Conservation (phyloP, 92 coral and sea anemone species). For the Epizoanthus stellaris region DNA sequence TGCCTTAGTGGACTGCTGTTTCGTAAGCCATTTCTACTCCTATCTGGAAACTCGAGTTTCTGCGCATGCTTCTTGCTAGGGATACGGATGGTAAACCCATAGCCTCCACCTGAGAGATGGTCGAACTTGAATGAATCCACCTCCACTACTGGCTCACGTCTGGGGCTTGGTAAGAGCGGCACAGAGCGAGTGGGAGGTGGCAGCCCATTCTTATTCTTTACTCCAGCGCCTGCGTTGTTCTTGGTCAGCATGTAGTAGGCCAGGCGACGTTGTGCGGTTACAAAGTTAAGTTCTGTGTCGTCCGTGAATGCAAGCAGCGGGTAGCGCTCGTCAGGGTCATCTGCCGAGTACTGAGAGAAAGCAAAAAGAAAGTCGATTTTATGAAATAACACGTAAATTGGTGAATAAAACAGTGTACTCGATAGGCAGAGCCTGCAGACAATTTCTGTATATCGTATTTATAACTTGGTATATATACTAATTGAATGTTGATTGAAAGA, state of each 20-base stretch:
- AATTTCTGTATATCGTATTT: background rate
- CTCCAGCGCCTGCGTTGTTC: constrained; percentile 42
- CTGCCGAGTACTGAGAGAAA: constrained; percentile 13
- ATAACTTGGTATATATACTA: no score
- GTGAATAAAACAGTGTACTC: background rate
- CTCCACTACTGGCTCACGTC: constrained; percentile 51
- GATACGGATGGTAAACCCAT: constrained; percentile 88
- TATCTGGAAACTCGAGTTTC: constrained; percentile 6
- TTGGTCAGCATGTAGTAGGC: constrained; percentile 88
- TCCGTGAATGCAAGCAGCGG: constrained; percentile 76
- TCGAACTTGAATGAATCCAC: constrained; percentile 84
- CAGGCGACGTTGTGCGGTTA: constrained; percentile 86
- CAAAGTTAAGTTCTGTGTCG: constrained; percentile 77
- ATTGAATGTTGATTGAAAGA: no score
- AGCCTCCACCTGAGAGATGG: constrained; percentile 75
- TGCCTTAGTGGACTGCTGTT: background rate
- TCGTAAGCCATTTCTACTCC: constrained; percentile 1
- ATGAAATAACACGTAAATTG: background rate
- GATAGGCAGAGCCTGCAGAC: background rate
- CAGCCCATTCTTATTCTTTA: constrained; percentile 17
- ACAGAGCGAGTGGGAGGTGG: constrained; percentile 37
- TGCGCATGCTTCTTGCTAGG: constrained; percentile 65
- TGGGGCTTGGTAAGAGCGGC: constrained; percentile 34
- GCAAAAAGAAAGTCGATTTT: background rate
- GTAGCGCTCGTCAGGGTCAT: constrained; percentile 20